A percentile compares a stretch with the other conserved stretches of the same genome.
phyloP scores from a whole-genome alignment of 2,797 vertebrate species.

The Taeniopygia guttata region DNA sequence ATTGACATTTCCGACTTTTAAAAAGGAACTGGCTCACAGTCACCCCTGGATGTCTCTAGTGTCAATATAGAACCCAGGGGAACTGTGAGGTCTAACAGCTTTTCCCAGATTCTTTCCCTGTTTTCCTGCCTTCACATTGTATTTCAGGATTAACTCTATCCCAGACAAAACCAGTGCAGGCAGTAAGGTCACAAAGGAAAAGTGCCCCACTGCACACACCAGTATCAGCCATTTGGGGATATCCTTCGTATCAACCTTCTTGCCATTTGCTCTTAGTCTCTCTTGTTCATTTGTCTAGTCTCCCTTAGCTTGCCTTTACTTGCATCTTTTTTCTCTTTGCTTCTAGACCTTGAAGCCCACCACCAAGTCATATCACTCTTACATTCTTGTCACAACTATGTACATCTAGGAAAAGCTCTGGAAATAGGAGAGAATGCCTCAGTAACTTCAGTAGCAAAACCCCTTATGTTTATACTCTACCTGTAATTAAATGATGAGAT shows the following conservation, averaged over 20 bases:
- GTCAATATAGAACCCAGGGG: not conserved
- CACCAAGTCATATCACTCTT: not conserved
- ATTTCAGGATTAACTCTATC: not conserved
- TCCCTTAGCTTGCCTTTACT: not conserved
- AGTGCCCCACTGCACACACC: rapidly evolving
- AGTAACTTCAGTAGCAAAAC: not conserved
- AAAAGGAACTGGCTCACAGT: not conserved
- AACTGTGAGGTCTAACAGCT: not conserved
- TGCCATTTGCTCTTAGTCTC: not conserved
- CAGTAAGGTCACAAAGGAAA: not conserved
- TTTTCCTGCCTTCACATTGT: not conserved
- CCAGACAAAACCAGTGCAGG: not conserved
- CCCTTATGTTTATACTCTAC: not conserved
- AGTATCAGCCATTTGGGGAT: not conserved
- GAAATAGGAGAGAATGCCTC: not conserved
- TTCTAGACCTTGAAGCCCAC: not conserved
- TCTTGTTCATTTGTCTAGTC: not conserved
- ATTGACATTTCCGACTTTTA: conserved; percentile 5
- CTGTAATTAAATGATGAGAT: not conserved
- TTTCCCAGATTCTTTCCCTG: not conserved
- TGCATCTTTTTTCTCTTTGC: not conserved
- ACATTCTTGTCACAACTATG: not conserved
- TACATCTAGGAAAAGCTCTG: not conserved
- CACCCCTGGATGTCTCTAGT: not conserved
- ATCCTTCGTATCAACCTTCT: not conserved